Evolutionary conservation across 2,797 vertebrate species (phyloP), one percentile per base, ranked within the genome.

Genomic region (Heteromormyrus szaboi): DNA sequence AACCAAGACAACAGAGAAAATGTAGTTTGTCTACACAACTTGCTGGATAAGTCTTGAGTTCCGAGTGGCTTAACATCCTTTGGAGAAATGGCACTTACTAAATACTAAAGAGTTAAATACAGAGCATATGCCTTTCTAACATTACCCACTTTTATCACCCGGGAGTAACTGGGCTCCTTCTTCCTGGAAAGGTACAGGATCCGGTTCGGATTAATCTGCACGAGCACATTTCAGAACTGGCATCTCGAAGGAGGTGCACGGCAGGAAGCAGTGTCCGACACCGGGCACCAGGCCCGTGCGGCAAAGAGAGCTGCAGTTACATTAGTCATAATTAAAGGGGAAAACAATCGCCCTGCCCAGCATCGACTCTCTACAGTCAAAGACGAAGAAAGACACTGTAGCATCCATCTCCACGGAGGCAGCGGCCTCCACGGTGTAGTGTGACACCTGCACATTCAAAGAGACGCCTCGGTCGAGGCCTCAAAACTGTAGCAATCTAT

Each of bases 401-500:
- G 29, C 48, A 33, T 17, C 56, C 25, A 17, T 56, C 59, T 50
- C 86, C 88, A 51, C 46, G 62, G 89, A 56, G 86, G 79, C 81
- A 46, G 79, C 41, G 19, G 85, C 89, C 85, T 72, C 89, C 87
- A 90, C 65, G 68, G 46, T 25, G 29, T 41, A 56, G 72, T 68
- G 86, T 72, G 44, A 88, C 83, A 53, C 59, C 86, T 37, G 83
- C 54, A 79, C 25, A 84, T 65, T 86, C 88, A 84, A 68, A 46
- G 85, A 86, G 85, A 86, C 89, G 88, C 89, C 88, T 53, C 59
- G 1, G 79, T 12, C 44, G 90, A 89, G 88, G 65, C 83, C 79
- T 46, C 46, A 14, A 85, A 85, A n/a, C 53, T 79, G 81, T 85
- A 83, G 90, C 85, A 85, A 90, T 76, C 84, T 86, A 14, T 59